phyloP scores from a whole-genome alignment of 1,140 invertebrate genomes.

The Drosophila baimaii region DNA sequence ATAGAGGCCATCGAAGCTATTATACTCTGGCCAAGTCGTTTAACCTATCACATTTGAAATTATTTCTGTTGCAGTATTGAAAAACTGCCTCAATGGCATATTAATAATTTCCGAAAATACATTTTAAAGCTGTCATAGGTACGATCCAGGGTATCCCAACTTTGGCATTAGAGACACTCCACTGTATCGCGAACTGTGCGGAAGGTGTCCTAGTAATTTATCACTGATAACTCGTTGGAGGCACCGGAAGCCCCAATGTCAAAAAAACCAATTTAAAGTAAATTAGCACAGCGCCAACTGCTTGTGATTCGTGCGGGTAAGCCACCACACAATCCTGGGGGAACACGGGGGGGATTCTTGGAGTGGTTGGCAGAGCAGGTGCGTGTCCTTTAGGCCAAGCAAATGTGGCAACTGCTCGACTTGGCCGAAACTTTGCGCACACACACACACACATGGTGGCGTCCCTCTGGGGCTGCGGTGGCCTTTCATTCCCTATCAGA shows the following conservation, averaged over 20 bases:
- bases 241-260: constrained; percentile 38
- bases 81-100: neutral
- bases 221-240: constrained; percentile 62
- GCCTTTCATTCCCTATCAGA: constrained; percentile 76
- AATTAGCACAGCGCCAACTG: constrained; percentile 64
- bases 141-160: neutral
- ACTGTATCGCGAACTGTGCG: neutral
- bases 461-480: constrained; percentile 56
- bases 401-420: constrained; percentile 63
- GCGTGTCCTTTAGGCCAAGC: constrained; percentile 56
- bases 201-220: constrained; percentile 58
- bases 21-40: neutral
- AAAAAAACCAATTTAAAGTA: constrained; percentile 79
- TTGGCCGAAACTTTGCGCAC: constrained; percentile 70
- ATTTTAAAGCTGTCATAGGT: neutral
- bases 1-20: neutral
- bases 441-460: constrained; percentile 33
- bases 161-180: neutral
- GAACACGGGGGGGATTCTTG: neutral
- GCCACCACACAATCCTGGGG: constrained; percentile 19
- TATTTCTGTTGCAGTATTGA: neutral
- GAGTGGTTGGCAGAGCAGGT: constrained; percentile 16
- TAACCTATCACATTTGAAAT: neutral
- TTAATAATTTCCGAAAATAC: neutral
- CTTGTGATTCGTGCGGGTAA: constrained; percentile 45